A percentile compares a stretch with the other conserved stretches of the same genome.
phyloP scores from a whole-genome alignment of 2,113 vertebrate genomes.

The Picathartes gymnocephalus region DNA sequence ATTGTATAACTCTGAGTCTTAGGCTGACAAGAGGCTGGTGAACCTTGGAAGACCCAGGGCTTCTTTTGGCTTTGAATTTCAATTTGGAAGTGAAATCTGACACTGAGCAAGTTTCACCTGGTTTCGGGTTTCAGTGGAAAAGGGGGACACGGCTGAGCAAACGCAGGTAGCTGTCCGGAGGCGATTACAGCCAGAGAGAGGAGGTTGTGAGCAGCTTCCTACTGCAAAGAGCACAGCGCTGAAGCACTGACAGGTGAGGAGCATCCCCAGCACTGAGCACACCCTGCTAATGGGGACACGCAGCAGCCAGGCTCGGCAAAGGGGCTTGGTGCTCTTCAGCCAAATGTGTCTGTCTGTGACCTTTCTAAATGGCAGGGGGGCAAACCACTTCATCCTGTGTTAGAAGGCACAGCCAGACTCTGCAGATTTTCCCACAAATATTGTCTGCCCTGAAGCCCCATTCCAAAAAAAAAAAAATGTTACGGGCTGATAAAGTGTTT shows the following conservation, averaged over 20 bases:
- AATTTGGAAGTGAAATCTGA: conserved; percentile 18
- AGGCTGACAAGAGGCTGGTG: background rate
- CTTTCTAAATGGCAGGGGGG: background rate
- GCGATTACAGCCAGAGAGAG: background rate
- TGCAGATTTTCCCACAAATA: conserved; percentile 49
- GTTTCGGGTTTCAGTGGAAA: background rate
- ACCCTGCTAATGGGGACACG: accelerated
- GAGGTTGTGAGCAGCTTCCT: background rate
- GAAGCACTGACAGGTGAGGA: background rate
- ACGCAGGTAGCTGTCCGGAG: background rate
- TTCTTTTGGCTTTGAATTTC: conserved; percentile 36
- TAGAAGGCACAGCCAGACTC: background rate
- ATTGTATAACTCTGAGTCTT: background rate
- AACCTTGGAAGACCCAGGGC: background rate
- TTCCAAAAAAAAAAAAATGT: background rate
- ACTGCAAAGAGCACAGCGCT: background rate
- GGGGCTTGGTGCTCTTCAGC: background rate
- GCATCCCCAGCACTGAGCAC: background rate
- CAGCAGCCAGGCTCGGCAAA: background rate
- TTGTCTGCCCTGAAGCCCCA: conserved; percentile 9
- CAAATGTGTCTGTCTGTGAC: background rate
- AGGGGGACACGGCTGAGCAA: background rate
- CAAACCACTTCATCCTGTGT: background rate
- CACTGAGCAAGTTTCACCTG: conserved; percentile 6
- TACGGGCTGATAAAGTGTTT: conserved; percentile 45